Evolutionary conservation across 2,797 vertebrate genomes (phyloP), one percentile per base, ranked within the genome.

Genomic region (Siniperca scherzeri): DNA sequence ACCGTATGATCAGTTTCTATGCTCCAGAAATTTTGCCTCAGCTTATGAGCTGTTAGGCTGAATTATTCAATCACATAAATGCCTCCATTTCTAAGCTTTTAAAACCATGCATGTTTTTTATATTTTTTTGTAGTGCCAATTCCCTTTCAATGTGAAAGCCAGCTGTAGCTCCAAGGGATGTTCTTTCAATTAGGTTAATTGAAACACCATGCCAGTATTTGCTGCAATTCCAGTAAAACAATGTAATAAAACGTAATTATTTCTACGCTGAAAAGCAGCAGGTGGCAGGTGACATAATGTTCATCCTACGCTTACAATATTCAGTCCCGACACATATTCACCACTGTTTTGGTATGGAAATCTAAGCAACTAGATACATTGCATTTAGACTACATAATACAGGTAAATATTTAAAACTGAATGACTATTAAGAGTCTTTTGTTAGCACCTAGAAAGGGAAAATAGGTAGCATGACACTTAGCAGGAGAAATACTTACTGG

Each of bases 401-500:
- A 68, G 56, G 27, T 59, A 16, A 73, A 74, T 70, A 42, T 22
- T 44, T 25, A 22, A 48, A 78, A 66, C 16, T 50, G 7, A n/a
- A n/a, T 7, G 56, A 57, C 2, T 61, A 6, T 27, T 3, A 42
- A 73, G 40, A 66, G 56, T 59, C 53, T 40, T 68, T 78, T 19
- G 1, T 25, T 50, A 38, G 53, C 8, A 70, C 67, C 2, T 0
- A 40, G 0, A 82, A 53, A 56, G 14, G 16, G 12, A 76, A 66
- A 76, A 75, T 1, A 10, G 30, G 27, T 7, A 52, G 8, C 8
- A 22, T 44, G 27, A 64, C 2, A 17, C 2, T 11, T 22, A 19
- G 56, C 25, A 53, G 48, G 10, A 44, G 44, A 21, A 73, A 76
- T 89, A 97, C 98, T 99, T 94, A 99, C 98, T 99, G 98, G 93